Base-by-base conservation (phyloP, 2,888 invertebrate genomes). In the Eristalis tenax region DNA sequence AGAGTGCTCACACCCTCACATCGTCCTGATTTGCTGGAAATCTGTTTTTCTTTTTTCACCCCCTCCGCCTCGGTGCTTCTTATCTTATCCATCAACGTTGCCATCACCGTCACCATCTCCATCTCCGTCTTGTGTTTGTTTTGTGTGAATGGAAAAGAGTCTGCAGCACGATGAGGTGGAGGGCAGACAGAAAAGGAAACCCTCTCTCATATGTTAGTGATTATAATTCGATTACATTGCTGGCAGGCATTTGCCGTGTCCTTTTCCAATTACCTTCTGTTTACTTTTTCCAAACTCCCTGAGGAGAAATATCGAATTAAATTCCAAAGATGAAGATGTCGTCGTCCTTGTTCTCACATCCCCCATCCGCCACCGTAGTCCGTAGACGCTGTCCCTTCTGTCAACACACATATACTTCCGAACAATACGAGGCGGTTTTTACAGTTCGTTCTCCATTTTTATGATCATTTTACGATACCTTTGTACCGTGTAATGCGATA, bases 211-310 rank as follows among this genome's bases (percentile, higher is more conserved):
- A 83, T 87, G 83, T 87, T 87, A 57, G 78, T 79, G 83, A 78
- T 87, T 87, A 87, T 87, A 87, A 87, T 87, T 87, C 86, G 86
- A 87, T 87, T 87, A 87, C 78, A 79, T 26, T 75, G 86, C 86
- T 79, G 50, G 57, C 79, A 87, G 86, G 86, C 86, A 87, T 87
- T 86, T 86, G 66, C 61, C 70, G 66, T 83, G 83, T 83, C 86
- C 83, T 87, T 87, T 87, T 87, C 83, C 86, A 87, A 87, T 87
- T 87, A 87, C 83, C 83, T 83, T 87, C 70, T 87, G 86, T 87
- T 87, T 87, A 79, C 86, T 50, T 83, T 87, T 86, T 75, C 78
- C 59, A 75, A 86, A 87, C 35, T 83, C 86, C 86, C 86, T 75
- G 63, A 63, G 71, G 83, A 87, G 79, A 79, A 79, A 83, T 83